Base-by-base conservation (phyloP, 1,140 invertebrate species). In the Parapsyche elsis region DNA sequence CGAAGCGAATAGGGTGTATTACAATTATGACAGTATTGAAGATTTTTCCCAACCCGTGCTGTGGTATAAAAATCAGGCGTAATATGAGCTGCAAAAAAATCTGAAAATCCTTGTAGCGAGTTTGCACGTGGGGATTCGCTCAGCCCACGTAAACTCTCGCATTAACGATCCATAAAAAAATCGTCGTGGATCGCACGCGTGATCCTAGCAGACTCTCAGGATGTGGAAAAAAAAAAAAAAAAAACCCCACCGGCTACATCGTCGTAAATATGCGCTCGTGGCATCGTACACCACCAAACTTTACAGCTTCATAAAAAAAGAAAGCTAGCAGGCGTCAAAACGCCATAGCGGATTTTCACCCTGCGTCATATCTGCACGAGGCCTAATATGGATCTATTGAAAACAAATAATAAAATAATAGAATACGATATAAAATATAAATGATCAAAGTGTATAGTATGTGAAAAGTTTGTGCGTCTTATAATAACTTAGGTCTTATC, bases 111-210 rank as follows among this genome's bases (percentile, higher is more conserved):
- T 1, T 12, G 49, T 14, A 5, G 49, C 30, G 16, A 14, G 49
- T 53, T 53, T 53, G 10, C 49, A 53, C 49, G 49, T 53, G 49
- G 16, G 49, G 12, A 53, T 12, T 53, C 49, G 49, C 49, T 53
- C 49, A 2, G 2, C 1, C 49, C 16, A 4, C 49, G 10, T 53
- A 53, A 53, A 53, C 16, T 53, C 49, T 53, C 16, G 38, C 24
- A 75, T 75, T 38, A 75, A 75, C 71, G 71, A 57, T 57, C 71
- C 71, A 75, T 75, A 75, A 75, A 75, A 75, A 75, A 75, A 75
- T 75, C 71, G 38, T 75, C 38, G 44, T 24, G 44, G 38, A 53
- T 53, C 71, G 71, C 71, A 73, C 14, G 71, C 64, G 64, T 67
- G 64, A 67, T 67, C 16, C 64, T 16, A 1, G 16, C 64, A 26